Conservation (phyloP, 2,113 vertebrate genomes). For the Leptobrachium ailaonicum region DNA sequence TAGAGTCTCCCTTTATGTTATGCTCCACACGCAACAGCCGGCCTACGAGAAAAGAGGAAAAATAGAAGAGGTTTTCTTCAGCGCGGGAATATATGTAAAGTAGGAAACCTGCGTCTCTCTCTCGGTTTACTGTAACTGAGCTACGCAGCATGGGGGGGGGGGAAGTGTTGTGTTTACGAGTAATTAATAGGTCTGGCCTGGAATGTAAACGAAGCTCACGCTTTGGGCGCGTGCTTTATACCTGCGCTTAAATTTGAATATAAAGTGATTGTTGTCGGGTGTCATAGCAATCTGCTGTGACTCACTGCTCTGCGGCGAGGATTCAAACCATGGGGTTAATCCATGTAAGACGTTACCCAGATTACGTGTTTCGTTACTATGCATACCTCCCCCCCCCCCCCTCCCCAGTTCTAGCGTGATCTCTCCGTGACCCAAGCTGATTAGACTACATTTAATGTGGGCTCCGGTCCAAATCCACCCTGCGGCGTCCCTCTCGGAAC, state of each 20-base stretch:
- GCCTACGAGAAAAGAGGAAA: too few species aligned
- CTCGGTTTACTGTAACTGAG: too few species aligned
- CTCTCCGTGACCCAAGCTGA: too few species aligned
- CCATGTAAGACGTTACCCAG: neutral
- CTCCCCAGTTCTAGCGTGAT: neutral
- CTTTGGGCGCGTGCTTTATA: neutral
- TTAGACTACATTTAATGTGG: too few species aligned
- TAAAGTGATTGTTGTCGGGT: neutral
- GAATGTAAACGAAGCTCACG: neutral
- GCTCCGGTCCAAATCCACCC: too few species aligned
- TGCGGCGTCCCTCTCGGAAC: too few species aligned
- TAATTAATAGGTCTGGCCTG: neutral
- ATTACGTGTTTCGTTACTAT: neutral
- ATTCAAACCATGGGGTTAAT: neutral
- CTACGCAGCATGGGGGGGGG: too few species aligned
- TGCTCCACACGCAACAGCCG: too few species aligned
- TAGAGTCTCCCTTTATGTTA: too few species aligned
- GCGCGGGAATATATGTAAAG: too few species aligned
- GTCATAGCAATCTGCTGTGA: neutral
- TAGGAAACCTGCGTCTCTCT: too few species aligned
- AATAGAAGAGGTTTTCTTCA: too few species aligned
- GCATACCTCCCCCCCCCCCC: neutral
- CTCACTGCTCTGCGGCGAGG: neutral
- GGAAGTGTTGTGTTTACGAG: neutral
- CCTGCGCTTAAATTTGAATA: neutral